Base-by-base conservation (phyloP, 2,113 vertebrate species). In the Cochlearius cochlearius region DNA sequence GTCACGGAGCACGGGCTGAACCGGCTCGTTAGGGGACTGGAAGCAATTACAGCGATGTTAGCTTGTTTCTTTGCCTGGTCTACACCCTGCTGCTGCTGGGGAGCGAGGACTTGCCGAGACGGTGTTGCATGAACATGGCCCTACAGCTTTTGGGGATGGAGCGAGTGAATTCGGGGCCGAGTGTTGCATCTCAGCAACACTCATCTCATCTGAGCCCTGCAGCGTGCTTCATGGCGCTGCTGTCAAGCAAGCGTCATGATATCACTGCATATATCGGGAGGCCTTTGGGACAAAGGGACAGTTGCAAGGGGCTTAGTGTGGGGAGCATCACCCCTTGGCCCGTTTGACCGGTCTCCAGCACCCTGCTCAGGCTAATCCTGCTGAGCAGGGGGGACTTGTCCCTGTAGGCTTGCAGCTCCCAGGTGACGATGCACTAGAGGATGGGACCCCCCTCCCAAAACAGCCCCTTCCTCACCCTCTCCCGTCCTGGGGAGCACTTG, bases 51-150 rank as follows among this genome's bases (percentile, higher is more conserved):
- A 2, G 60, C 0, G 2, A 9, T 3, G 11, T 41, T 38, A 39
- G 52, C 25, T 36, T 23, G 18, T 11, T 49, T 49, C 39, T 67
- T 34, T 50, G 60, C 47, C 45, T 43, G 30, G 11, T 26, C 66
- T 53, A 18, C 38, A 4, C 0, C 1, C 34, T 69, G 36, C n/a
- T 62, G 34, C 41, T 88, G 17, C 71, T 45, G 17, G 9, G 34
- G 47, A 55, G 19, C 16, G 43, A 71, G 72, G 39, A 30, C 17
- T 43, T 43, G 38, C 20, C 39, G 12, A 47, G 39, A 12, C 7
- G 3, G 23, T 8, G 18, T 19, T 38, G 43, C 17, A 3, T 2
- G 11, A 39, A 30, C 0, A 2, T 4, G 43, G 25, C 52, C 19
- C 3, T 1, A 6, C 20, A 38, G 71, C 38, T 53, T 71, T 59